Evolutionary conservation across 2,888 invertebrate genomes (phyloP), one percentile per base, ranked within the genome.

Genomic region (Pterobdella sp.): DNA sequence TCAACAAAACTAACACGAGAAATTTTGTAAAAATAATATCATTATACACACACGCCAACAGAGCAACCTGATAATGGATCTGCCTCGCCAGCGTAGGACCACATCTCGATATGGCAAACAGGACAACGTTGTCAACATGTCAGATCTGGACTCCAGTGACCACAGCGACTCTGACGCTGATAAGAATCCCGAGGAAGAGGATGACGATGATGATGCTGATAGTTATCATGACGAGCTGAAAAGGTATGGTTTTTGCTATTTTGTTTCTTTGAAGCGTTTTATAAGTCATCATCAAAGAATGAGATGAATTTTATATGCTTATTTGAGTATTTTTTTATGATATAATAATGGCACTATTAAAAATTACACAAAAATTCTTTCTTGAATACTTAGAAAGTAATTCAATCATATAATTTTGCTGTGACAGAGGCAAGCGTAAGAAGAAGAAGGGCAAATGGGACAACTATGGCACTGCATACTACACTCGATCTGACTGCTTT

Each of bases 401-500:
- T n/a, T n/a, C n/a, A n/a, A n/a, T n/a, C n/a, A n/a, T n/a, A n/a
- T n/a, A n/a, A n/a, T n/a, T n/a, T n/a, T n/a, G n/a, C n/a, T n/a
- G n/a, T n/a, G n/a, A n/a, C n/a, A 18, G 56, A 22, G 74, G 74
- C 22, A 74, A 67, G 52, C 35, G 71, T 26, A 76, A 73, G 70
- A 74, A 72, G 60, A 68, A 72, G 32, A 65, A 70, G 34, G 73
- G 76, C 60, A 63, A 52, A 1, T 65, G 71, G 29, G 68, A 66
- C 34, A 68, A 73, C 42, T 72, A 52, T 31, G 74, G 66, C 26
- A 75, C 37, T 49, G 72, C 66, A 42, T 67, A 36, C 69, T 90
- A 90, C 93, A 91, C 93, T 3, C 88, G 95, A 80, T 91, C 93
- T 22, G 97, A 97, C 84, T 96, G 95, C 84, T 97, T 97, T 85